phyloP scores from a whole-genome alignment of 2,113 vertebrate genomes.

The Herpetotheres cachinnans region DNA sequence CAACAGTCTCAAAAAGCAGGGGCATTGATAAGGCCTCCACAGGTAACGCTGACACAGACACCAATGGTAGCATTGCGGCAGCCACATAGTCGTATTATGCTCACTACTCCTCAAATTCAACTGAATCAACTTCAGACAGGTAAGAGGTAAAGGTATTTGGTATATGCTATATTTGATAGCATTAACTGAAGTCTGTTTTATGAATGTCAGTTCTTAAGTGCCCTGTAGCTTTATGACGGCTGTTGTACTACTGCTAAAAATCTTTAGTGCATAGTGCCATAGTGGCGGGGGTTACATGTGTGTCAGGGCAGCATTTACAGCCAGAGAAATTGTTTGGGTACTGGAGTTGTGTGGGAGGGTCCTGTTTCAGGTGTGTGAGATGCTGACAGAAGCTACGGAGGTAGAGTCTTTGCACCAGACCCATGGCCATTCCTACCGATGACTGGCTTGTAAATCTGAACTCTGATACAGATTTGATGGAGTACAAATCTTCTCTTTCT shows the following conservation, averaged over 20 bases:
- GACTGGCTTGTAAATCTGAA: background rate
- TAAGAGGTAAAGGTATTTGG: constrained; percentile 43
- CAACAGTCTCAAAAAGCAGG: constrained; percentile 89
- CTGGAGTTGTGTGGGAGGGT: background rate
- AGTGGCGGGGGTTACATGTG: background rate
- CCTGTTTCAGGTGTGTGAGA: background rate
- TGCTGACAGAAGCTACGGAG: background rate
- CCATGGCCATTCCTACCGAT: background rate
- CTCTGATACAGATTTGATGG: background rate
- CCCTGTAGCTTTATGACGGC: background rate
- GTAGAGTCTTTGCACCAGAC: background rate
- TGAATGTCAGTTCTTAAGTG: background rate
- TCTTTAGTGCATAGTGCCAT: accelerated
- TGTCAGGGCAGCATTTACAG: background rate
- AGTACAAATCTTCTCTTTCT: background rate
- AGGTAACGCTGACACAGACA: constrained; percentile 86
- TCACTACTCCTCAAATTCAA: constrained; percentile 85
- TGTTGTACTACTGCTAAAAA: background rate
- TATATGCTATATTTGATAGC: background rate
- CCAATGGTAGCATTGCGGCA: constrained; percentile 90
- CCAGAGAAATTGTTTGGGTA: background rate
- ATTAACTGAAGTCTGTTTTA: background rate
- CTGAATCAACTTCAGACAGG: constrained; percentile 88
- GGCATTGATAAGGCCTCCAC: constrained; percentile 86
- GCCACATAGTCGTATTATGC: constrained; percentile 86